Evolutionary conservation across 2,888 invertebrate species (phyloP).

Genomic region (Lasioglossum lativentre): DNA sequence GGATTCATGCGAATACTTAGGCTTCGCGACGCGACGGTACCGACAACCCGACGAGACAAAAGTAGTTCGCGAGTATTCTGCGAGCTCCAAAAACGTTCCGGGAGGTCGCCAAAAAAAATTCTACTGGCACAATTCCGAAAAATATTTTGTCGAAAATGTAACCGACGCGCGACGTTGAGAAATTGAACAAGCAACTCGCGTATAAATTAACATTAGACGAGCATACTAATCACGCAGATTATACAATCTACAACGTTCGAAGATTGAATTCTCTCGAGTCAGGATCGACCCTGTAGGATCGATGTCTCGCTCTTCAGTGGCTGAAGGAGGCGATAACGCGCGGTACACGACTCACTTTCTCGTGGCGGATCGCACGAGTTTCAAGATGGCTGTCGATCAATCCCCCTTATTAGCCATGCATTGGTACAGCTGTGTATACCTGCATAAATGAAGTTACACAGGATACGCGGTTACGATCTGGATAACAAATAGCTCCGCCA

Average conservation of each 20-base stretch:
- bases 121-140: too few relatives aligned
- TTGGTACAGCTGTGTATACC: conserved; percentile 63
- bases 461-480: conserved; percentile 31
- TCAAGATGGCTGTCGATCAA: conserved; percentile 59
- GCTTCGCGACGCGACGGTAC: background rate
- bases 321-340: conserved; percentile 10
- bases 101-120: too few relatives aligned
- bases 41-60: background rate
- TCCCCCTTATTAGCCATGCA: conserved; percentile 50
- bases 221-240: background rate
- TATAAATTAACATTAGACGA: too few relatives aligned
- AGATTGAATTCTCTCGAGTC: background rate
- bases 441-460: conserved; percentile 53
- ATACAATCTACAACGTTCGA: background rate
- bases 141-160: too few relatives aligned
- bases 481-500: conserved; percentile 30
- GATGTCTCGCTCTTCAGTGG: conserved; percentile 1
- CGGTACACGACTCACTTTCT: conserved; percentile 21
- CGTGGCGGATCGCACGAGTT: conserved; percentile 22
- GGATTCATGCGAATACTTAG: conserved; percentile 19
- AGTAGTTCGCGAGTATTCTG: background rate
- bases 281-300: background rate
- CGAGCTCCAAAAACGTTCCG: background rate
- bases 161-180: too few relatives aligned
- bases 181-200: too few relatives aligned